phyloP scores from a whole-genome alignment of 35 echinoderm and acorn worm species.

The Eucidaris tribuloides region DNA sequence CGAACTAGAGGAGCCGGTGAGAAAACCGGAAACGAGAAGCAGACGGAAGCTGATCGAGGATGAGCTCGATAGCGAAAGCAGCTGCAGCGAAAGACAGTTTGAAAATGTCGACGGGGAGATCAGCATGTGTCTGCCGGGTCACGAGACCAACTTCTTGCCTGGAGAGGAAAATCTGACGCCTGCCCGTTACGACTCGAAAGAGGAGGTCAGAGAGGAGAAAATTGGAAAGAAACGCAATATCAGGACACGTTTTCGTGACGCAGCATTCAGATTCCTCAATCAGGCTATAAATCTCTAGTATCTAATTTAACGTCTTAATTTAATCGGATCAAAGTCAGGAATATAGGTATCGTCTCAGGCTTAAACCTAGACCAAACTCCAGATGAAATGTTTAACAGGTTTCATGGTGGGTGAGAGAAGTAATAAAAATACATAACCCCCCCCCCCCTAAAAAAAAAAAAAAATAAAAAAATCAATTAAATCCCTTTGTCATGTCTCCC shows the following conservation, averaged over 20 bases:
- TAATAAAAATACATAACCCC: too few species aligned
- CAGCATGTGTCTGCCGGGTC: slow-evolving; percentile 48
- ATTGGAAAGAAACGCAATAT: slow-evolving; percentile 7
- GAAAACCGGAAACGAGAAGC: slow-evolving; percentile 60
- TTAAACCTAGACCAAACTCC: too few species aligned
- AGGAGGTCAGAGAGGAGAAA: neutral
- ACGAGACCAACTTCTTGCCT: slow-evolving; percentile 1
- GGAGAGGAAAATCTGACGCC: neutral
- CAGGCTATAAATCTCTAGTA: slow-evolving; percentile 4
- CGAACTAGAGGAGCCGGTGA: neutral
- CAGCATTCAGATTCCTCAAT: slow-evolving; percentile 8
- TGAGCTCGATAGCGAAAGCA: slow-evolving; percentile 60
- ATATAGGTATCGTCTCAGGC: too few species aligned
- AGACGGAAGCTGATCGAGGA: slow-evolving; percentile 44
- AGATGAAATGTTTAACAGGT: too few species aligned
- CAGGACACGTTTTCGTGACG: neutral
- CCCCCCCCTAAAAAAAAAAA: too few species aligned
- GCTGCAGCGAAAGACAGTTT: slow-evolving; percentile 57
- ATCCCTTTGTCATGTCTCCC: too few species aligned
- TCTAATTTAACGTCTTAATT: too few species aligned
- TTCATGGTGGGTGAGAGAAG: too few species aligned
- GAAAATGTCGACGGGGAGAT: slow-evolving; percentile 70
- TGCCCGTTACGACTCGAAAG: neutral
- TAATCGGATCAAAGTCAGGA: too few species aligned
- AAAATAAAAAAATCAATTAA: too few species aligned